Conservation (phyloP, 2,797 vertebrate species). For the Poecilia wingei region DNA sequence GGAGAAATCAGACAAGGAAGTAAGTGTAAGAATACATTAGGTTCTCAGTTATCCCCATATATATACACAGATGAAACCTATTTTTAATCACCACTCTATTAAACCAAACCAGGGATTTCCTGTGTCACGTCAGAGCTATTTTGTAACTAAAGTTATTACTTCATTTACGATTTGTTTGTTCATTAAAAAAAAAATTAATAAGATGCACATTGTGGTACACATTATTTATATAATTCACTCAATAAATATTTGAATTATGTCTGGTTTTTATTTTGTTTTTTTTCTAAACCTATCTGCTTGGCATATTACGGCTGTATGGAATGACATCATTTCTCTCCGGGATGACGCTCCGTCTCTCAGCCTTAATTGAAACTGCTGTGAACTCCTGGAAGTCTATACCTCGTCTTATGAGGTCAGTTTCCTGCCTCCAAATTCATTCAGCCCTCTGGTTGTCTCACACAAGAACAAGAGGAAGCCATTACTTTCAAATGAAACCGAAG, state of each 20-base stretch:
- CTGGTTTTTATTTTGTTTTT: no score
- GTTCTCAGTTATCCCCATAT: conserved; percentile 32
- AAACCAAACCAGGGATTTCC: neutral
- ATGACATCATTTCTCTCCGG: conserved; percentile 60
- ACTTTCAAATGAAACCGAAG: conserved; percentile 79
- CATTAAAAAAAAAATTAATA: neutral
- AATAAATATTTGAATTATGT: neutral
- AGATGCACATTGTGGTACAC: neutral
- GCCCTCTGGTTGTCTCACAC: conserved; percentile 76
- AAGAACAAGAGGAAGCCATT: conserved; percentile 74
- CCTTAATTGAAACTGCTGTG: conserved; percentile 70
- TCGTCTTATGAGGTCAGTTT: conserved; percentile 71
- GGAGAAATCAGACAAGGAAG: conserved; percentile 31
- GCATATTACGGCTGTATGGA: conserved; percentile 46
- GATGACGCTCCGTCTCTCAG: conserved; percentile 61
- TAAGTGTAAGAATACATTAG: conserved; percentile 27
- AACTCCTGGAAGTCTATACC: conserved; percentile 68
- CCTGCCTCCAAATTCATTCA: conserved; percentile 72
- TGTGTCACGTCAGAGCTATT: neutral
- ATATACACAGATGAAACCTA: neutral
- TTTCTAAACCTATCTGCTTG: conserved; percentile 13
- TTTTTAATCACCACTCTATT: neutral
- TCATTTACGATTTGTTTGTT: neutral
- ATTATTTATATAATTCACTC: neutral
- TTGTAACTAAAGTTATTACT: neutral